Percentiles rank a stretch among this genome's conserved stretches.
These are phyloP conservation scores for Mionectes macconnelli DNA, from an alignment of 2,113 vertebrate species.

Conservation along the genomic window DNA sequence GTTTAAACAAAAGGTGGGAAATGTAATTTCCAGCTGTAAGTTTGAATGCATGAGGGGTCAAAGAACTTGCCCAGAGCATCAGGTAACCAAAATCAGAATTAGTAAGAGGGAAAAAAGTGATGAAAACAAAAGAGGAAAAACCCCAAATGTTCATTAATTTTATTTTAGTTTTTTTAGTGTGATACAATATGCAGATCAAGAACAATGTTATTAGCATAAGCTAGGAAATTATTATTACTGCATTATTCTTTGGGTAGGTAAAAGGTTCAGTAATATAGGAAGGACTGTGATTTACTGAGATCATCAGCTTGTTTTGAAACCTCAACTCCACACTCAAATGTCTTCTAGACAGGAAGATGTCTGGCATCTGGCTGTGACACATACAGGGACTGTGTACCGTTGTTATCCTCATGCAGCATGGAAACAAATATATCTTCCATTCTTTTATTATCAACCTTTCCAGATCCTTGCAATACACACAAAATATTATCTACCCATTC, in stretches of 20 bases:
- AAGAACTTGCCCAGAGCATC: background rate
- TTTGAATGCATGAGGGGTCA: background rate
- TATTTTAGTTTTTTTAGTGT: background rate
- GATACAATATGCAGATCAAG: background rate
- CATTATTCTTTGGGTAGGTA: background rate
- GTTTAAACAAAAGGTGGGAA: background rate
- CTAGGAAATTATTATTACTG: background rate
- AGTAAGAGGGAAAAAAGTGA: rapidly evolving
- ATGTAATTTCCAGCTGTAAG: background rate
- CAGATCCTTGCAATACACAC: background rate
- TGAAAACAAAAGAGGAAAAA: rapidly evolving
- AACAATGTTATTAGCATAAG: background rate
- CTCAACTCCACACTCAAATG: background rate
- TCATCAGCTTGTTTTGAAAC: background rate
- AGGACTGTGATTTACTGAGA: background rate
- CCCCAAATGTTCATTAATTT: rapidly evolving
- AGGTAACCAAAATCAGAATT: background rate
- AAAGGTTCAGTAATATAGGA: rapidly evolving
- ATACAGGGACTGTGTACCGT: background rate
- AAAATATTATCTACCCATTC: background rate
- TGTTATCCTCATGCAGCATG: background rate
- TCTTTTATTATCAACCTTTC: background rate
- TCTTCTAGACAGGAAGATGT: background rate
- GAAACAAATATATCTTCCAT: background rate
- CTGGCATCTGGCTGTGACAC: background rate